phyloP scores from a whole-genome alignment of 2,888 invertebrate genomes.

The Dendrolimus pini region DNA sequence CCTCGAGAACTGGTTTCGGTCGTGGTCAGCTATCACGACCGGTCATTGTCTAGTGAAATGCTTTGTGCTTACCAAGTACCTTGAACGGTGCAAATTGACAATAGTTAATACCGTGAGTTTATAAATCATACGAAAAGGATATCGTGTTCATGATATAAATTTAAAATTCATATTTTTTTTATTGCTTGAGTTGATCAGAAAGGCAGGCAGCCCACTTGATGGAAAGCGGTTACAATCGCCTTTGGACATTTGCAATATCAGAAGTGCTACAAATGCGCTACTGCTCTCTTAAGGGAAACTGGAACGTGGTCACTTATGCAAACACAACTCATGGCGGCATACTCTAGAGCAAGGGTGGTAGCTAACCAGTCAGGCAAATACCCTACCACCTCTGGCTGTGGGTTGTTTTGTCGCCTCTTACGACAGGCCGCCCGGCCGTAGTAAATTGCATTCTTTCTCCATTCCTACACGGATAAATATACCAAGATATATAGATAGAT shows the following conservation, averaged over 20 bases:
- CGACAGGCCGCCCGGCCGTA: neutral
- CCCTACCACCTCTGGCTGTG: neutral
- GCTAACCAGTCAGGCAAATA: neutral
- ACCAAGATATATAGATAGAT: too few relatives aligned
- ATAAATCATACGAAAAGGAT: neutral
- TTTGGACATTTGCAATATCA: neutral
- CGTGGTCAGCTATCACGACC: slow-evolving; percentile 51
- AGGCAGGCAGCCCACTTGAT: neutral
- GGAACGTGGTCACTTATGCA: neutral
- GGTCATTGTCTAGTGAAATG: slow-evolving; percentile 53
- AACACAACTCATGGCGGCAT: neutral
- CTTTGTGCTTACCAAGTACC: slow-evolving; percentile 23
- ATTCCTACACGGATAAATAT: too few relatives aligned
- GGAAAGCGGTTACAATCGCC: neutral
- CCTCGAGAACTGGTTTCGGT: slow-evolving; percentile 44
- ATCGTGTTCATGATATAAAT: neutral
- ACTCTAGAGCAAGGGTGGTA: neutral
- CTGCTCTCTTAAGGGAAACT: neutral
- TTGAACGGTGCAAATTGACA: slow-evolving; percentile 2
- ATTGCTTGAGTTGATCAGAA: neutral
- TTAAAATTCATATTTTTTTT: neutral
- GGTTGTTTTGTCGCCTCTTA: neutral
- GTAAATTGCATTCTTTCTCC: neutral
- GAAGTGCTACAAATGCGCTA: neutral
- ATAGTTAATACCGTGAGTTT: neutral